These are phyloP conservation scores for Drosophila arawakana DNA, from an alignment of 1,140 invertebrate species.

Conservation along the genomic window DNA sequence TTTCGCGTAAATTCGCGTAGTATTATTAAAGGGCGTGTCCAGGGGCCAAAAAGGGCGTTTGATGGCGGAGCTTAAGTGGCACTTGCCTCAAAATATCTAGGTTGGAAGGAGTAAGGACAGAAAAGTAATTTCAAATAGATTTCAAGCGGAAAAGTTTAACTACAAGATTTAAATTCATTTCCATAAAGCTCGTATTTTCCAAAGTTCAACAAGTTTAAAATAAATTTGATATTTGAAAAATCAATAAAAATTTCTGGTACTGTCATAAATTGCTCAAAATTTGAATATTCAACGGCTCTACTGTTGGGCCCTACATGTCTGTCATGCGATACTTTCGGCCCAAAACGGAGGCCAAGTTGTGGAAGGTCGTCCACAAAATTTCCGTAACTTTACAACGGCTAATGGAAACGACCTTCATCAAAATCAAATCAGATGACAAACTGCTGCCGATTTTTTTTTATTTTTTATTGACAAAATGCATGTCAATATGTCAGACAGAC, in stretches of 20 bases:
- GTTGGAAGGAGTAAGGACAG: conserved; percentile 2
- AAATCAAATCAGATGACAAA: conserved; percentile 67
- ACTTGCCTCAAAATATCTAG: conserved; percentile 11
- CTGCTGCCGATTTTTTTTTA: conserved; percentile 23
- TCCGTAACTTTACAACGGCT: conserved; percentile 50
- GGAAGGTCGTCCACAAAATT: conserved; percentile 46
- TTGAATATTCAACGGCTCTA: conserved; percentile 3
- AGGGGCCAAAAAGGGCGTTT: conserved; percentile 4
- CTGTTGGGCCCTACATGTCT: conserved; percentile 2
- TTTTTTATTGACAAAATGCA: conserved; percentile 69
- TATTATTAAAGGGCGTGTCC: conserved; percentile 7
- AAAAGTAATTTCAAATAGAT: neutral
- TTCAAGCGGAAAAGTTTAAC: neutral
- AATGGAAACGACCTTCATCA: conserved; percentile 75
- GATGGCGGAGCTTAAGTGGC: conserved; percentile 4
- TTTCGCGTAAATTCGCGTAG: conserved; percentile 19
- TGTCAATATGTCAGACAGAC: conserved; percentile 64
- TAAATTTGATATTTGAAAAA: neutral
- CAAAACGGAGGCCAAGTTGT: neutral
- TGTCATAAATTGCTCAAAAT: conserved; percentile 11
- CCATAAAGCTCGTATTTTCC: neutral
- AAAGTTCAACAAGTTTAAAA: no score
- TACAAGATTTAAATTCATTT: no score
- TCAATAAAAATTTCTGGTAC: conserved; percentile 6
- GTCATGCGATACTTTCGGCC: conserved; percentile 5